Percentiles rank a stretch among this genome's conserved stretches.
Evolutionary conservation across 2,113 vertebrate species (phyloP).

Genomic region (Menidia beryllina): DNA sequence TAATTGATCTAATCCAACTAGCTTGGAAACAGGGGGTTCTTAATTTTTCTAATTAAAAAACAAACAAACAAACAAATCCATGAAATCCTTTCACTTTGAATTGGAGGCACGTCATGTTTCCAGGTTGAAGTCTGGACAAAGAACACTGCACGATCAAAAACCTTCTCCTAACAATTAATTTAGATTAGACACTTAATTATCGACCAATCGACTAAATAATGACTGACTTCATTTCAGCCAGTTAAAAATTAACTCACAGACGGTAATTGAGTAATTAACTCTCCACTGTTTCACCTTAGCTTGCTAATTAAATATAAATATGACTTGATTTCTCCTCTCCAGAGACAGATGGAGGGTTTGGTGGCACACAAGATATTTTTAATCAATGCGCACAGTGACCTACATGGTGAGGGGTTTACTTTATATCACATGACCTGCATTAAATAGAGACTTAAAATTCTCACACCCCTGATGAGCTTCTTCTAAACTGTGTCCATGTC

Average conservation of each 20-base stretch:
- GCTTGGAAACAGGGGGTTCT: constrained; percentile 90
- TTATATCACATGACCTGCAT: neutral
- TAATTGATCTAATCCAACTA: constrained; percentile 76
- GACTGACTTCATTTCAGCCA: constrained; percentile 98
- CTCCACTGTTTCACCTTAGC: constrained; percentile 98
- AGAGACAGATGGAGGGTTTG: constrained; percentile 49
- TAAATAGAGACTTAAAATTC: neutral
- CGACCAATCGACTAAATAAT: constrained; percentile 97
- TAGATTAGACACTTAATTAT: constrained; percentile 99
- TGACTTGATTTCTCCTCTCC: constrained; percentile 87
- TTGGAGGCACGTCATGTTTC: constrained; percentile 89
- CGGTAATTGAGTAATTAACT: constrained; percentile 99
- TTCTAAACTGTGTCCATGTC: neutral
- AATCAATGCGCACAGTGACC: constrained; percentile 11
- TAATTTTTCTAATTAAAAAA: constrained; percentile 71
- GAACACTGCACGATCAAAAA: constrained; percentile 81
- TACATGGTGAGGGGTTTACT: constrained; percentile 12
- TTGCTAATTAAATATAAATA: constrained; percentile 99
- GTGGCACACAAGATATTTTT: constrained; percentile 34
- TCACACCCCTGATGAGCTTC: neutral
- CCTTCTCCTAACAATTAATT: constrained; percentile 96
- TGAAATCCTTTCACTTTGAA: constrained; percentile 81
- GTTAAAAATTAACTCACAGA: constrained; percentile 99
- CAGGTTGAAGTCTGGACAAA: constrained; percentile 42
- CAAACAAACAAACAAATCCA: constrained; percentile 21